Evolutionary conservation across 1,140 invertebrate genomes (phyloP), one percentile per base, ranked within the genome.

Genomic region (Mercenaria mercenaria): DNA sequence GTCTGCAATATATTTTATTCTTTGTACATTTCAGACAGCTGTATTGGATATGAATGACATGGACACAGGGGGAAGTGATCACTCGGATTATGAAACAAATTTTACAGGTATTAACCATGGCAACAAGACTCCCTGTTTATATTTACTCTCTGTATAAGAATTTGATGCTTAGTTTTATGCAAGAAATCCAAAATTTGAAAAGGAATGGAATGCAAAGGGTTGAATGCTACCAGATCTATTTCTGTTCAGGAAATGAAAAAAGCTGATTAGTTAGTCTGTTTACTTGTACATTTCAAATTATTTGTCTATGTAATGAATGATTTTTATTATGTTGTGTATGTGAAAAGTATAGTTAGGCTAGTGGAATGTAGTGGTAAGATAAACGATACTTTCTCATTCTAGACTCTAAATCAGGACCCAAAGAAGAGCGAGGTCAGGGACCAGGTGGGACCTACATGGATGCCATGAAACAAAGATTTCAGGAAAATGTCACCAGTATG

Each of bases 401-500:
- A 52, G 41, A 72, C 69, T 43, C 26, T 11, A 84, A 34, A n/a
- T 86, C 52, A n/a, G 47, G 72, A 50, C 3, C 64, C 1, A 3
- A 13, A 56, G 26, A 81, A 39, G 23, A 39, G 1, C 4, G 41
- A 85, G 56, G 52, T 18, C 43, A 92, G 32, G 67, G 29, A 34
- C 34, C 76, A 56, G 79, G 56, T 18, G 82, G 50, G 72, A 82
- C 39, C 64, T 91, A 81, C 34, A 69, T 72, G 80, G 92, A 93
- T 37, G 91, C 92, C 50, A 86, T 93, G 59, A 87, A 91, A 72
- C 89, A 94, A 74, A 90, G 91, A 79, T 79, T 94, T 23, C 80
- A 89, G 32, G 91, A 93, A 74, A 93, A 94, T 92, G 91, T 93
- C 29, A 92, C 92, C n/a, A 85, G 91, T 50, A 93, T 93, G 91